Conservation (phyloP, 2,888 invertebrate genomes). For the Lycaena phlaeas region DNA sequence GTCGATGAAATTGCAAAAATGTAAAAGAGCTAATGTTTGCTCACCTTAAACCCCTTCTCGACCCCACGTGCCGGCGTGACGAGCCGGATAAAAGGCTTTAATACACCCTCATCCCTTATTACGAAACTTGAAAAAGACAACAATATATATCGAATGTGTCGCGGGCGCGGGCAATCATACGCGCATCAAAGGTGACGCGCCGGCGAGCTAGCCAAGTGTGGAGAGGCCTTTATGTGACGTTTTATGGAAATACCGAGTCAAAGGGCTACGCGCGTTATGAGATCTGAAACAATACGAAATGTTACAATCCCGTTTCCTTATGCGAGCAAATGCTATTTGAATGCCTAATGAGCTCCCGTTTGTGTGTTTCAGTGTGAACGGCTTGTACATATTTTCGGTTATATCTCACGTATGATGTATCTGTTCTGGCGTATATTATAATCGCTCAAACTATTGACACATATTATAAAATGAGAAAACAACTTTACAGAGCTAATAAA, state of each 20-base stretch:
- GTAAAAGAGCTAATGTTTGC: slow-evolving; percentile 73
- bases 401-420: too few species aligned
- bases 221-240: slow-evolving; percentile 54
- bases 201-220: slow-evolving; percentile 61
- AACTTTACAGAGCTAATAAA: too few species aligned
- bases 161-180: slow-evolving; percentile 71
- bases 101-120: slow-evolving; percentile 74
- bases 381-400: not conserved
- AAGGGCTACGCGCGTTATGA: slow-evolving; percentile 67
- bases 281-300: slow-evolving; percentile 67
- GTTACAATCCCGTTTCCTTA: slow-evolving; percentile 66
- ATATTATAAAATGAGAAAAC: too few species aligned
- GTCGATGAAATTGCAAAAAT: slow-evolving; percentile 72
- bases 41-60: slow-evolving; percentile 71
- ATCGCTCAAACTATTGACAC: too few species aligned
- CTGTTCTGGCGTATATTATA: too few species aligned
- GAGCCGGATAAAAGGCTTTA: slow-evolving; percentile 74
- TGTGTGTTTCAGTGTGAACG: slow-evolving; percentile 34
- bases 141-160: slow-evolving; percentile 73
- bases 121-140: slow-evolving; percentile 74
- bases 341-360: slow-evolving; percentile 57
- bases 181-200: slow-evolving; percentile 68
- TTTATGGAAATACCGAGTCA: slow-evolving; percentile 46
- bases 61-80: slow-evolving; percentile 67
- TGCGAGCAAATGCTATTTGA: slow-evolving; percentile 62